Evolutionary conservation across 1,140 invertebrate species (phyloP).

Genomic region (Dryas iulia): DNA sequence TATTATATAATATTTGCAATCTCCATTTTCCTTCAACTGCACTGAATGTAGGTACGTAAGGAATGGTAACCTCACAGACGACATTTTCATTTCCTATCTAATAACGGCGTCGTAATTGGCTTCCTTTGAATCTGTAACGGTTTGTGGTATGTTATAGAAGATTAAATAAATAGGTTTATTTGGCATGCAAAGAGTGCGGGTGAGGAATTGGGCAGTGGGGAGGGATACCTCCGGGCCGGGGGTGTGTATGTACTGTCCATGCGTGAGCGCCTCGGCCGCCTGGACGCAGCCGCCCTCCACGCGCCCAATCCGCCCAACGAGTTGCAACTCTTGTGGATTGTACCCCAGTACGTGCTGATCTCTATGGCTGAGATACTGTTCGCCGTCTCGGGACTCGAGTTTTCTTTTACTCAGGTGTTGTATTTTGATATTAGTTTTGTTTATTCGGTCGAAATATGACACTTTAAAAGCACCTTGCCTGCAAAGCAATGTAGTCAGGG

Average conservation of each 20-base stretch:
- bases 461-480: no score
- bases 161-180: neutral
- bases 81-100: neutral
- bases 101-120: neutral
- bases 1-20: neutral
- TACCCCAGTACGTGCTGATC: conserved; percentile 94
- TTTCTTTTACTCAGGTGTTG: conserved; percentile 90
- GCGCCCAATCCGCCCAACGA: conserved; percentile 85
- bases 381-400: conserved; percentile 94
- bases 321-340: conserved; percentile 89
- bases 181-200: conserved; percentile 55
- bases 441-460: neutral
- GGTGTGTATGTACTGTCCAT: conserved; percentile 64
- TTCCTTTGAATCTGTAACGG: neutral
- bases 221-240: conserved; percentile 51
- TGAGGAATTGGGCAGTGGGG: conserved; percentile 52
- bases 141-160: no score
- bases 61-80: neutral
- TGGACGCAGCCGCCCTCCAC: conserved; percentile 62
- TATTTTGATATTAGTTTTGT: conserved; percentile 3
- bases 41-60: neutral
- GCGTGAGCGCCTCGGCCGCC: conserved; percentile 54
- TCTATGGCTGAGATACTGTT: conserved; percentile 93
- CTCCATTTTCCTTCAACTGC: neutral
- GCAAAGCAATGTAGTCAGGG: no score